Evolutionary conservation across 2,113 vertebrate species (phyloP).

Genomic region (Syngnathus floridae): DNA sequence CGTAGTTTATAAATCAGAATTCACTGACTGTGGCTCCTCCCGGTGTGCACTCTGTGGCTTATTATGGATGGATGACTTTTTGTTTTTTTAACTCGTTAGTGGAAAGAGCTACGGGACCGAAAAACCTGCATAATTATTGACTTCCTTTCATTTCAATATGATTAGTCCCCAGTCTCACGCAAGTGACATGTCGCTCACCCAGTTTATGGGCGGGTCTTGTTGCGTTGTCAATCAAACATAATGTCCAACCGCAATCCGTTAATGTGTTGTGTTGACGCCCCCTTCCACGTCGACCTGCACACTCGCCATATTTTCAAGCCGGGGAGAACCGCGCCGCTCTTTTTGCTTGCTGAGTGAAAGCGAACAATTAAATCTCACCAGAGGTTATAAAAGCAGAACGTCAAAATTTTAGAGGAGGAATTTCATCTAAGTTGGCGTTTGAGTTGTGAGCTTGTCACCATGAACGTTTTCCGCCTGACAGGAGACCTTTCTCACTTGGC

Average conservation of each 20-base stretch:
- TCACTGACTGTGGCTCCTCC: too few species aligned
- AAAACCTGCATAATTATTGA: too few species aligned
- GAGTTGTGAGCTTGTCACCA: slow-evolving; percentile 40
- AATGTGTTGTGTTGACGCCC: slow-evolving; percentile 35
- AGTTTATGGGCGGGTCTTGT: slow-evolving; percentile 6
- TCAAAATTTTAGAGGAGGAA: background rate
- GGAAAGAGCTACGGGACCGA: too few species aligned
- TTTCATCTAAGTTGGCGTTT: background rate
- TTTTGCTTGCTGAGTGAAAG: slow-evolving; percentile 12
- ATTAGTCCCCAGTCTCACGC: slow-evolving; percentile 4
- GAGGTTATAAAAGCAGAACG: background rate
- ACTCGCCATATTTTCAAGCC: slow-evolving; percentile 62
- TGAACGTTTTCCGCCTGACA: slow-evolving; percentile 90
- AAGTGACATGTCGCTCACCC: background rate
- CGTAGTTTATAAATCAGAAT: too few species aligned
- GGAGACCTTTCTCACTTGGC: slow-evolving; percentile 93
- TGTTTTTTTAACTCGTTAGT: too few species aligned
- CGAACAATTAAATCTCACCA: background rate
- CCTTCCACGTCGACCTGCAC: slow-evolving; percentile 71
- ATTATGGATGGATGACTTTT: too few species aligned
- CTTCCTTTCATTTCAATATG: background rate
- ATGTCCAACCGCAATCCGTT: slow-evolving; percentile 35
- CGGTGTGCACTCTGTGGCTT: too few species aligned
- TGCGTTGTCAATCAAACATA: slow-evolving; percentile 14
- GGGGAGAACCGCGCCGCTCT: slow-evolving; percentile 7